Percentiles rank a stretch among this genome's conserved stretches.
These are phyloP conservation scores for Perccottus glenii DNA, from an alignment of 2,113 vertebrate species.

Conservation along the genomic window DNA sequence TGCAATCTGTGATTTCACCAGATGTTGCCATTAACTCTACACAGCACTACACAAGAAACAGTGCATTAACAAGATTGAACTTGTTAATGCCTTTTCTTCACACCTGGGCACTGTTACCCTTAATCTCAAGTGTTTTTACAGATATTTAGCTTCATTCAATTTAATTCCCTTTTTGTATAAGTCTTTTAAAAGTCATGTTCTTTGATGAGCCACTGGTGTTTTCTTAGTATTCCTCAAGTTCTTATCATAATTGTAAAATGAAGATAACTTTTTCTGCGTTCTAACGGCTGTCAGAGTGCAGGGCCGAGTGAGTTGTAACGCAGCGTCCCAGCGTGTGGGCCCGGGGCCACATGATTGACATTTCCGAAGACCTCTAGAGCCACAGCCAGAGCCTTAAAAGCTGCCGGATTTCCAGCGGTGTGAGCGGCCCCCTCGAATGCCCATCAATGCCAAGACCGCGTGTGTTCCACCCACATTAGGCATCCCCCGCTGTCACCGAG, in stretches of 20 bases:
- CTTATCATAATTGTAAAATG: not conserved
- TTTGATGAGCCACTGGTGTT: too few species aligned
- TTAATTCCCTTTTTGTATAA: too few species aligned
- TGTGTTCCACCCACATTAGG: constrained; percentile 58
- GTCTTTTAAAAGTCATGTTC: too few species aligned
- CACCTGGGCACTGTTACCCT: too few species aligned
- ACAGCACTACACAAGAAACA: too few species aligned
- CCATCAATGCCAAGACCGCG: constrained; percentile 56
- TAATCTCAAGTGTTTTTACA: too few species aligned
- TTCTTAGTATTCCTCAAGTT: too few species aligned
- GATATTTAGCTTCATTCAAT: too few species aligned
- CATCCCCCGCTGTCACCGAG: constrained; percentile 53
- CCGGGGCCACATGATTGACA: constrained; percentile 64
- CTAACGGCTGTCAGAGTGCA: constrained; percentile 22
- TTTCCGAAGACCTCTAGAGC: constrained; percentile 65
- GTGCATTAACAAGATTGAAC: too few species aligned
- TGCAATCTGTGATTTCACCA: too few species aligned
- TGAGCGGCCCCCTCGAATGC: constrained; percentile 53
- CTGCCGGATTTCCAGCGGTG: constrained; percentile 64
- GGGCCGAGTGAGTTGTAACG: constrained; percentile 35
- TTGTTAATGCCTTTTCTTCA: too few species aligned
- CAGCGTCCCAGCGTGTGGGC: constrained; percentile 49
- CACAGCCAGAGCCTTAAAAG: constrained; percentile 64
- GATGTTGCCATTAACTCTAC: too few species aligned
- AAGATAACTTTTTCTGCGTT: not conserved